Percentiles rank a stretch among this genome's conserved stretches.
phyloP scores from a whole-genome alignment of 2,797 vertebrate species.

The Gambelia wislizenii region DNA sequence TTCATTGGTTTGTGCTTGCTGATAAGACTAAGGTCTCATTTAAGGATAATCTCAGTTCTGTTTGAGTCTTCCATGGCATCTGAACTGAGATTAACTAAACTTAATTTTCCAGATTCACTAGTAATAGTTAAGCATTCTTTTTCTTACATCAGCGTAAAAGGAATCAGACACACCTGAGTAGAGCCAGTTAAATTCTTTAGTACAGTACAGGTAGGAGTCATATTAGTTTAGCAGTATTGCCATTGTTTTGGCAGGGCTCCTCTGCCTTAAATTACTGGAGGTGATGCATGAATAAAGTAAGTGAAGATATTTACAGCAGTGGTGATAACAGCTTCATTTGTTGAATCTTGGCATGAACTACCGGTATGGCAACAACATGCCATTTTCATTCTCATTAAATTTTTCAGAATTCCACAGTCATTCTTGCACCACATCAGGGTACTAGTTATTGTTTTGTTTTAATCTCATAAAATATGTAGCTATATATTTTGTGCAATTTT shows the following conservation, averaged over 20 bases:
- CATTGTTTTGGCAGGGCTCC: neutral
- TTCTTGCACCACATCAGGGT: neutral
- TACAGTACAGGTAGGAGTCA: neutral
- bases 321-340: neutral
- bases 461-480: neutral
- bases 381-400: neutral
- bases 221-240: neutral
- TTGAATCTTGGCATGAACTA: neutral
- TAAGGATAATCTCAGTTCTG: neutral
- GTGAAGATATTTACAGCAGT: neutral
- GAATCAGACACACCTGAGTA: neutral
- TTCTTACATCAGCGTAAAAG: neutral
- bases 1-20: slow-evolving; percentile 3
- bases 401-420: neutral
- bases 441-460: neutral
- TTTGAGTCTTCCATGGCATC: neutral
- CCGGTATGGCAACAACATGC: neutral
- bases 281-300: neutral
- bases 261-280: neutral
- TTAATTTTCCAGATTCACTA: slow-evolving; percentile 47
- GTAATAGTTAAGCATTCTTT: slow-evolving; percentile 23
- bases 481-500: neutral
- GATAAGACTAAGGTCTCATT: neutral
- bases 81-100: neutral
- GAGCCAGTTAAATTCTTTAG: neutral